Evolutionary conservation across 2,888 invertebrate genomes (phyloP).

Genomic region (Acronicta alni): DNA sequence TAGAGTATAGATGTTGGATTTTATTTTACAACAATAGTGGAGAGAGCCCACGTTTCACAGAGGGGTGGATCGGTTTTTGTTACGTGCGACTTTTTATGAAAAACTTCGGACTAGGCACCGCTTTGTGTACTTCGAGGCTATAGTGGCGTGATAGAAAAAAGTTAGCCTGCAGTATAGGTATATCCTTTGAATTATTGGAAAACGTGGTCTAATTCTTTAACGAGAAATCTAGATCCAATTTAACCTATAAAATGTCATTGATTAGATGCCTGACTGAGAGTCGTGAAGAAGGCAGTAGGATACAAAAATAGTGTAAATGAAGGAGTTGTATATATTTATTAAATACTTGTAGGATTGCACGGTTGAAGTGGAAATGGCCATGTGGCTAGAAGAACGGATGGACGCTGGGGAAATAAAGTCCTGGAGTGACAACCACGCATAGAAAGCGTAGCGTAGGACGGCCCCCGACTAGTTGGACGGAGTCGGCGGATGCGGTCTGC

Average conservation of each 20-base stretch:
- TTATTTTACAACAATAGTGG: conserved; percentile 2
- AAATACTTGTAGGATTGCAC: too few species aligned
- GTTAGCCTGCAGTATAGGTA: neutral
- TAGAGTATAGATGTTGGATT: neutral
- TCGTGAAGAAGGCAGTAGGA: too few species aligned
- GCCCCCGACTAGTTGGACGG: too few species aligned
- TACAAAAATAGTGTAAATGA: too few species aligned
- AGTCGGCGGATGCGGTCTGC: too few species aligned
- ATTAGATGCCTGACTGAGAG: neutral
- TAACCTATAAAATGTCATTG: too few species aligned
- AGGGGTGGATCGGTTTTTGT: conserved; percentile 14
- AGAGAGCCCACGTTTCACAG: conserved; percentile 10
- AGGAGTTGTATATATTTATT: too few species aligned
- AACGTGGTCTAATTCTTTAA: neutral
- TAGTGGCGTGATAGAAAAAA: neutral
- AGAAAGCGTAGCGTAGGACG: too few species aligned
- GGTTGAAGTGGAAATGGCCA: too few species aligned
- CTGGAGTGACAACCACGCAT: too few species aligned
- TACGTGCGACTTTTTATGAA: conserved; percentile 21
- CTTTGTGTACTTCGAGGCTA: conserved; percentile 24
- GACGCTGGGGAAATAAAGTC: too few species aligned
- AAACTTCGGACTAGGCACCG: conserved; percentile 6
- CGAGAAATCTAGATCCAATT: neutral
- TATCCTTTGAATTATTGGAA: neutral
- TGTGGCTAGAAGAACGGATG: too few species aligned